phyloP scores from a whole-genome alignment of 2,113 vertebrate genomes.

The Cololabis saira region DNA sequence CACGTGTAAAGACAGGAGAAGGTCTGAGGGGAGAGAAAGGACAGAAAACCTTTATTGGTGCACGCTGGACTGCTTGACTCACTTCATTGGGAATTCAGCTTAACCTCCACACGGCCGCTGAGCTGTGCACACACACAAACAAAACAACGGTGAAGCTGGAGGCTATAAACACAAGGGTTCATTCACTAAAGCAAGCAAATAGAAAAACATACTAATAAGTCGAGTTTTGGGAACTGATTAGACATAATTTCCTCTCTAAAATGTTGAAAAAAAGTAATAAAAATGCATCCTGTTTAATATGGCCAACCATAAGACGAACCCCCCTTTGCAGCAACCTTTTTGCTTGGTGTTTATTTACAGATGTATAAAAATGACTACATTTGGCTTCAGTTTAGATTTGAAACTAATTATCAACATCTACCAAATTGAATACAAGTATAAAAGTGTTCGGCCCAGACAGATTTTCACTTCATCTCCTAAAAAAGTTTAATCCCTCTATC shows the following conservation, averaged over 20 bases:
- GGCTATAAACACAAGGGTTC: slow-evolving; percentile 12
- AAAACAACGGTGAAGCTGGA: slow-evolving; percentile 14
- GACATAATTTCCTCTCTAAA: slow-evolving; percentile 16
- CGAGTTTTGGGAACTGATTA: slow-evolving; percentile 10
- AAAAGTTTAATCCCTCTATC: slow-evolving; percentile 27
- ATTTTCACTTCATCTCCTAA: slow-evolving; percentile 17
- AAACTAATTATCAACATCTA: slow-evolving; percentile 17
- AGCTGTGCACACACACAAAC: slow-evolving; percentile 8
- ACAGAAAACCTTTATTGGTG: slow-evolving; percentile 12
- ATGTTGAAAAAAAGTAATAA: slow-evolving; percentile 23
- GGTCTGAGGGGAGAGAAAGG: not conserved
- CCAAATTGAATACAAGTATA: slow-evolving; percentile 14
- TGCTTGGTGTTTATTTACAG: slow-evolving; percentile 11
- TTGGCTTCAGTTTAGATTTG: too few species aligned
- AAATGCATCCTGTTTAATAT: not conserved
- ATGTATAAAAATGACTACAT: too few species aligned
- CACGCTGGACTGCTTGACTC: slow-evolving; percentile 6
- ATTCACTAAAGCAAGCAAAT: slow-evolving; percentile 39
- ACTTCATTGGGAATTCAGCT: slow-evolving; percentile 21
- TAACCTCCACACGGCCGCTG: slow-evolving; percentile 21
- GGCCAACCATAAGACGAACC: not conserved
- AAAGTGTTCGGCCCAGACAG: slow-evolving; percentile 9
- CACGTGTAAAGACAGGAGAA: slow-evolving; percentile 24
- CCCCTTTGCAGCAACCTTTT: not conserved
- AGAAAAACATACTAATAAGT: slow-evolving; percentile 9